Percentiles rank a stretch among this genome's conserved stretches.
These are phyloP conservation scores for Cancer borealis DNA, from an alignment of 2,888 invertebrate genomes.

Conservation along the genomic window DNA sequence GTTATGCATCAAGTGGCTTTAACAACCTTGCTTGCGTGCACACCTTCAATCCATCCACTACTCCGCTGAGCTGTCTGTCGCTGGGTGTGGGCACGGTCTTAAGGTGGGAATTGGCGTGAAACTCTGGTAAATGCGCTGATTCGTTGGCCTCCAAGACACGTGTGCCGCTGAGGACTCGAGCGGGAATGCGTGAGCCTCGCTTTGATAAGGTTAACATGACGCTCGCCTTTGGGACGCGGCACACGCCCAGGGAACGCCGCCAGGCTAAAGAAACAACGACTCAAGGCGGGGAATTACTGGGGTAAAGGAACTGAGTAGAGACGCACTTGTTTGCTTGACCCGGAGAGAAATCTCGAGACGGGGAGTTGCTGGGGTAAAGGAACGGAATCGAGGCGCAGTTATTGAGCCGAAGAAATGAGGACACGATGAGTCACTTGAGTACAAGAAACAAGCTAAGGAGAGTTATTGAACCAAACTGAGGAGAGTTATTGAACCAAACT, in stretches of 20 bases:
- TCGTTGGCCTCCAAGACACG: slow-evolving; percentile 13
- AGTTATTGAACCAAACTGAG: background rate
- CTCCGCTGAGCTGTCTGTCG: background rate
- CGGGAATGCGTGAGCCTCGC: slow-evolving; percentile 38
- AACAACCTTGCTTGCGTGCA: background rate
- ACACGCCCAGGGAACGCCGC: slow-evolving; percentile 24
- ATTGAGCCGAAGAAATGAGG: background rate
- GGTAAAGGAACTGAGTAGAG: background rate
- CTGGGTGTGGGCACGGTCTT: background rate
- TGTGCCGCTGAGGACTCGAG: background rate
- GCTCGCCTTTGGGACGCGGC: background rate
- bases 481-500: background rate
- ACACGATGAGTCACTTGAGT: background rate
- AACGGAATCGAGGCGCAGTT: background rate
- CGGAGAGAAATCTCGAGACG: background rate
- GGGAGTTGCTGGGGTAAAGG: background rate
- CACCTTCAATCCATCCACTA: background rate
- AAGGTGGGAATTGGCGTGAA: background rate
- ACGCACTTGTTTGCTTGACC: background rate
- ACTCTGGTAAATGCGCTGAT: slow-evolving; percentile 27
- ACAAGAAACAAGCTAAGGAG: background rate
- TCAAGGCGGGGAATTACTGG: background rate
- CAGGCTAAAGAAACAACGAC: background rate
- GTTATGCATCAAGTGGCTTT: background rate
- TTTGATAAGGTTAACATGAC: slow-evolving; percentile 7